These are phyloP conservation scores for Propithecus coquereli DNA, from an alignment of 2,113 vertebrate genomes.

Conservation along the genomic window DNA sequence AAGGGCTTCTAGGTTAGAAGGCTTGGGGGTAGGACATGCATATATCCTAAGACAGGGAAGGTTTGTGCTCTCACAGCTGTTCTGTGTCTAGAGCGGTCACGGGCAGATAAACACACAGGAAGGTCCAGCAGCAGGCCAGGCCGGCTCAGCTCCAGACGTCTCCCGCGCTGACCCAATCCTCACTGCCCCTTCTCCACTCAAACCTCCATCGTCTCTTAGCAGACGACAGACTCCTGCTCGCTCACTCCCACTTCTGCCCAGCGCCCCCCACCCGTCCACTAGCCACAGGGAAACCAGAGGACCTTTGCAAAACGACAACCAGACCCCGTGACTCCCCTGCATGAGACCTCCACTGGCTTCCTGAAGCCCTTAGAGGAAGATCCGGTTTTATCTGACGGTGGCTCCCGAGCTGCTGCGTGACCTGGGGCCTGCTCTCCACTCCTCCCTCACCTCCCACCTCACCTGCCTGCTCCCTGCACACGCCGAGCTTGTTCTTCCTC, in stretches of 20 bases:
- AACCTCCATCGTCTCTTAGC: neutral
- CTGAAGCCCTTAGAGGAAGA: neutral
- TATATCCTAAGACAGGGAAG: neutral
- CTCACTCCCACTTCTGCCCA: neutral
- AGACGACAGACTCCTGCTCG: neutral
- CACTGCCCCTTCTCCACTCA: neutral
- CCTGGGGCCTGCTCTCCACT: neutral
- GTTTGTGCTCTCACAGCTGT: neutral
- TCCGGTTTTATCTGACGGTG: accelerated
- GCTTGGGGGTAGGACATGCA: too few species aligned
- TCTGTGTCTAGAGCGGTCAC: neutral
- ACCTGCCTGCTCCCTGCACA: too few species aligned
- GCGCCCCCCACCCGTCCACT: accelerated
- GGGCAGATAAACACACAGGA: neutral
- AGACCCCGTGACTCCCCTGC: neutral
- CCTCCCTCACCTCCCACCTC: accelerated
- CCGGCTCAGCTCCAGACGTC: accelerated
- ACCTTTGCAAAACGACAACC: neutral
- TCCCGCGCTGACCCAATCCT: accelerated
- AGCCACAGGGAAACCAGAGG: neutral
- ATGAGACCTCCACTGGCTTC: neutral
- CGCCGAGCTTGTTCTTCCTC: accelerated
- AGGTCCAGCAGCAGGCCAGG: accelerated
- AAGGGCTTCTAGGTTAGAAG: neutral
- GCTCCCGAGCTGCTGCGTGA: accelerated